Conservation (phyloP, 2,888 invertebrate genomes). For the Trissolcus brochymenae region DNA sequence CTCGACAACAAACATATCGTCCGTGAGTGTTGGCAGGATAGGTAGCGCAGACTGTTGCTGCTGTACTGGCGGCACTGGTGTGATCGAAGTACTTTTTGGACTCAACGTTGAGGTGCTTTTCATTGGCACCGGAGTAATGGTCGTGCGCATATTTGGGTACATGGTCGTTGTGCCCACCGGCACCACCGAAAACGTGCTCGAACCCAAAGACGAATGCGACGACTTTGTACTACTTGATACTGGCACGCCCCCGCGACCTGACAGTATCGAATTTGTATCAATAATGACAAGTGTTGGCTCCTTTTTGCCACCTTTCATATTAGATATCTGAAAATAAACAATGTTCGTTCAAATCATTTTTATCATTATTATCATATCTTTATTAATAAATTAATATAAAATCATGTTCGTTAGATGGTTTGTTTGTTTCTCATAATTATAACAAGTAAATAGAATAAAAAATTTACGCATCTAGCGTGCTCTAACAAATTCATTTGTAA, state of each 20-base stretch:
- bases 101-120: conserved; percentile 65
- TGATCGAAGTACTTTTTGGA: conserved; percentile 66
- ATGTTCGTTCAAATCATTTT: not conserved
- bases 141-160: conserved; percentile 81
- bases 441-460: too few species aligned
- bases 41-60: conserved; percentile 74
- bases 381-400: too few species aligned
- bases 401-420: not conserved
- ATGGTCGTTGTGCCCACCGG: conserved; percentile 79
- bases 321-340: conserved; percentile 2
- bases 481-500: too few species aligned
- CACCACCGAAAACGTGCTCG: conserved; percentile 76
- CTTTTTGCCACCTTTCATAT: conserved; percentile 79
- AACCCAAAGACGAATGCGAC: conserved; percentile 64
- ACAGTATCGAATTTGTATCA: conserved; percentile 85
- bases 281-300: conserved; percentile 88
- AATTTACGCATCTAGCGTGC: too few species aligned
- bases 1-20: conserved; percentile 95
- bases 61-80: conserved; percentile 62
- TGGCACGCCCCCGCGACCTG: conserved; percentile 81
- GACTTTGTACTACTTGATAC: conserved; percentile 70
- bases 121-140: conserved; percentile 79
- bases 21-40: conserved; percentile 89
- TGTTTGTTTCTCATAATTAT: too few species aligned
- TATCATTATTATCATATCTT: too few species aligned